phyloP scores from a whole-genome alignment of 1,140 invertebrate genomes.

The Saccostrea glomerata region DNA sequence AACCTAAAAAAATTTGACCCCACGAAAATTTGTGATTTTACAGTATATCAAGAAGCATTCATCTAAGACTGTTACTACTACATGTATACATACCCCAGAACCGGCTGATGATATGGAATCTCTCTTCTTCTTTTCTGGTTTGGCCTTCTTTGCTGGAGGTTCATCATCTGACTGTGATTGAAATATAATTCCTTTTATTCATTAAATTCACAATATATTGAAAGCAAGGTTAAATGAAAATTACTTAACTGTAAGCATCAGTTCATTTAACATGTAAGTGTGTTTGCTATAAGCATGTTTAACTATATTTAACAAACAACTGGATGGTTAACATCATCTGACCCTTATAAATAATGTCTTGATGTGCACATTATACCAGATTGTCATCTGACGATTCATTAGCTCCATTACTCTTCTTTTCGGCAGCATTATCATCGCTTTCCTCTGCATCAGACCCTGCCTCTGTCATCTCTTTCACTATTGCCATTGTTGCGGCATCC shows the following conservation, averaged over 20 bases:
- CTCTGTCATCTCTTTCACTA: slow-evolving; percentile 56
- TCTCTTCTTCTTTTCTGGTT: slow-evolving; percentile 35
- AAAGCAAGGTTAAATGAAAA: too few relatives aligned
- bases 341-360: neutral
- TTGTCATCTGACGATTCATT: slow-evolving; percentile 43
- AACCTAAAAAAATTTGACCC: too few relatives aligned
- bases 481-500: slow-evolving; percentile 55
- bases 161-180: slow-evolving; percentile 31
- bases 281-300: too few relatives aligned
- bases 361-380: slow-evolving; percentile 21
- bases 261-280: too few relatives aligned
- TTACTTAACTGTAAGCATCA: too few relatives aligned
- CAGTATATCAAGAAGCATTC: too few relatives aligned
- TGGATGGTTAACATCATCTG: too few relatives aligned
- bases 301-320: too few relatives aligned
- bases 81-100: neutral
- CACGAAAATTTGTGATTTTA: too few relatives aligned
- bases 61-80: neutral
- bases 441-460: slow-evolving; percentile 38
- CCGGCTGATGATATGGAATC: neutral
- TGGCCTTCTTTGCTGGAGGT: slow-evolving; percentile 2
- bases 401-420: slow-evolving; percentile 47
- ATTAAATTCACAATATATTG: too few relatives aligned
- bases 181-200: neutral
- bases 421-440: slow-evolving; percentile 48